phyloP scores from a whole-genome alignment of 2,888 invertebrate genomes.

The Pollenia angustigena region DNA sequence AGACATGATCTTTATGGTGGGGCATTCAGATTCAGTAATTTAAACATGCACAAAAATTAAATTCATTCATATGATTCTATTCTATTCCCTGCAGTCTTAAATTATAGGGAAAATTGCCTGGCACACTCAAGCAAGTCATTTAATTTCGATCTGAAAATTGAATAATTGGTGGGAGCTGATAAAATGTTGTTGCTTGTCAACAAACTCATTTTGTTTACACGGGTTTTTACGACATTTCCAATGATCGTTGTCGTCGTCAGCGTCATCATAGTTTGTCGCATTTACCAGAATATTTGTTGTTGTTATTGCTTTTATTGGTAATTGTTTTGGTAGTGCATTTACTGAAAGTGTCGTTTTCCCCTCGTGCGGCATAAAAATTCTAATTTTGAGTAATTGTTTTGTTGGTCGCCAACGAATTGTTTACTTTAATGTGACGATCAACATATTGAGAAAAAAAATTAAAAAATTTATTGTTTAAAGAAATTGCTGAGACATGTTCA shows the following conservation, averaged over 20 bases:
- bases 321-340: slow-evolving; percentile 28
- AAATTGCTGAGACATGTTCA: slow-evolving; percentile 7
- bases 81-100: not conserved
- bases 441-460: slow-evolving; percentile 27
- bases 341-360: slow-evolving; percentile 6
- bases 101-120: slow-evolving; percentile 55
- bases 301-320: not conserved
- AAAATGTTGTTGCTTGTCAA: slow-evolving; percentile 64
- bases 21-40: slow-evolving; percentile 29
- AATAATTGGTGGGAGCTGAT: slow-evolving; percentile 71
- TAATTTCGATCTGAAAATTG: slow-evolving; percentile 64
- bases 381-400: slow-evolving; percentile 71
- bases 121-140: slow-evolving; percentile 25
- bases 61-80: not conserved
- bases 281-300: slow-evolving; percentile 11
- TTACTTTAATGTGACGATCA: slow-evolving; percentile 67
- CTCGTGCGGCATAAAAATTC: slow-evolving; percentile 38
- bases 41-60: slow-evolving; percentile 42
- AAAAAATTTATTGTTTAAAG: slow-evolving; percentile 28
- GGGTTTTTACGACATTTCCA: slow-evolving; percentile 69
- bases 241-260: slow-evolving; percentile 40
- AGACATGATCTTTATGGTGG: slow-evolving; percentile 67
- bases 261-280: slow-evolving; percentile 51
- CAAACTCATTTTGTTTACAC: slow-evolving; percentile 71
- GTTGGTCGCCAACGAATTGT: slow-evolving; percentile 74